Base-by-base conservation (phyloP, 2,888 invertebrate species). In the Anoplius nigerrimus region DNA sequence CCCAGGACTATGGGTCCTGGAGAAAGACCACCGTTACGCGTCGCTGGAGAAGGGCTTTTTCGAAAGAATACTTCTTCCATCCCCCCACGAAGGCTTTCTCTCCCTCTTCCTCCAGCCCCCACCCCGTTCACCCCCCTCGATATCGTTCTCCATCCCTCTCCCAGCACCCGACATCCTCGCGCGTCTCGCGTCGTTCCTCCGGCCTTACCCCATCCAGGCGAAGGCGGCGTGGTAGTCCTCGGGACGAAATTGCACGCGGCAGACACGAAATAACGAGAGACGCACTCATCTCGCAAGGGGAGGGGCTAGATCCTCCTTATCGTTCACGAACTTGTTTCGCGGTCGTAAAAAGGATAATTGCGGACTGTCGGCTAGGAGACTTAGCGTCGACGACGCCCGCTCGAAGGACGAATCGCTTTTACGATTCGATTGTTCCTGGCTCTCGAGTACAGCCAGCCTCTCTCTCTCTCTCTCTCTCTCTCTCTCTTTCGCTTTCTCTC, bases 11-110 rank as follows among this genome's bases (percentile, higher is more conserved):
- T 67, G 42, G 60, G 55, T 52, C 52, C 62, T 34, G 45, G 45
- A 18, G 67, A 60, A 46, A 63, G 54, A 53, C 60, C 69, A 53
- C 59, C 69, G 61, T 66, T 60, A 65, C 64, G 71, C 70, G 65
- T 75, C 72, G 64, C 61, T 21, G 67, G 60, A 56, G 46, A 62
- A 21, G 42, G 24, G 54, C 62, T 48, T 69, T 78, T 66, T 69
- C 72, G 69, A 62, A 76, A 72, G 74, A 78, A 78, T 76, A 69
- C 67, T 55, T 68, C 56, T 48, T 20, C 42, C 66, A 54, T 51
- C 27, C 52, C 48, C n/a, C 48, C 8, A 48, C 11, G 48, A 48
- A 8, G 16, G 13, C 16, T 16, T 48, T 18, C 48, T 16, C 48
- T 48, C 13, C 48, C 2, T 15, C 45, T 5, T 16, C n/a, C 48